Evolutionary conservation across 1,140 invertebrate genomes (phyloP), one percentile per base, ranked within the genome.

Genomic region (Monochamus saltuarius): DNA sequence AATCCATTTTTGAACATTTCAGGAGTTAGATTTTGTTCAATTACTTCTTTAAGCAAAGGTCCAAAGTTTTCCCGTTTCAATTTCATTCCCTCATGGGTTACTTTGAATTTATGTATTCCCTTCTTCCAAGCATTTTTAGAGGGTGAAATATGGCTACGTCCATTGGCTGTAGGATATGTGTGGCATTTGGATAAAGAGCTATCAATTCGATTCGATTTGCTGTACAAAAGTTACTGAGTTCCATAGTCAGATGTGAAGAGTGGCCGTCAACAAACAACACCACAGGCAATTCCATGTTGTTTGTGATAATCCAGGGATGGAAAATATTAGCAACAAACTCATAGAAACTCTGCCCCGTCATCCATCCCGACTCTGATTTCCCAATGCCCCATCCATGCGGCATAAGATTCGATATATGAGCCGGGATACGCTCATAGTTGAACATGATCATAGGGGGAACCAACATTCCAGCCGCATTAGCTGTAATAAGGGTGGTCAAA

Each of bases 321-420:
- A 51, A 59, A 10, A 50, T n/a, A 42, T 59, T 66, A 11, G 50
- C 22, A 1, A 66, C 45, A 60, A 75, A 79, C 61, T 79, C 73
- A 65, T 65, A 79, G 61, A 80, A 80, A n/a, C 64, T 68, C 60
- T 70, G 68, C 13, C 59, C 61, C 45, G 67, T 79, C 77, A 78
- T 80, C 78, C 79, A 80, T 0, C 77, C 74, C 59, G 45, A 72
- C 16, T 78, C 71, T 13, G 74, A 74, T 50, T 60, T 59, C n/a
- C 78, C 76, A 35, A 76, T 64, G 1, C 59, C 67, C 73, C 74
- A 76, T n/a, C 61, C 54, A 36, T 64, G 56, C 6, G 68, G 72
- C 35, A 71, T 46, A 17, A 14, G 60, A 8, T 19, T 9, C 2
- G 63, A 47, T 17, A 76, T 62, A 7, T 64, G 38, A 7, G 50